phyloP scores from a whole-genome alignment of 2,888 invertebrate species.

The Junonia oenone region DNA sequence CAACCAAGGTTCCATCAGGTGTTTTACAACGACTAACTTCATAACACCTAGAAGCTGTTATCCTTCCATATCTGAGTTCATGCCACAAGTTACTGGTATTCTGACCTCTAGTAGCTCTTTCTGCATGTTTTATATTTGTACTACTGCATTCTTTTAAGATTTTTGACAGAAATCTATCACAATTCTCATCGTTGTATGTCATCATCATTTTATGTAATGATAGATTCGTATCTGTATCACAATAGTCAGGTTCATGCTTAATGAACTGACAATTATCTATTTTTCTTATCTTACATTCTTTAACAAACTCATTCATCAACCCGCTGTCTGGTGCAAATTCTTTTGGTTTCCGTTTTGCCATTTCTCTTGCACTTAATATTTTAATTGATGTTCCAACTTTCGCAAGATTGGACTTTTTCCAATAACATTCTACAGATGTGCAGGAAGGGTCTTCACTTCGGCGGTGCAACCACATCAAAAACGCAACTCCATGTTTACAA shows the following conservation, averaged over 20 bases:
- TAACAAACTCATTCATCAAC: background rate
- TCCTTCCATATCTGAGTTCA: background rate
- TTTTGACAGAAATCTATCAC: background rate
- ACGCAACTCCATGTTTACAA: too few relatives aligned
- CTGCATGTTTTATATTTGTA: too few relatives aligned
- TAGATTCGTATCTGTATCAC: too few relatives aligned
- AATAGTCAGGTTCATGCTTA: background rate
- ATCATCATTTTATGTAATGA: too few relatives aligned
- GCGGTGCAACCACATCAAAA: too few relatives aligned
- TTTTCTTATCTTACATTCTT: background rate
- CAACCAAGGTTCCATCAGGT: slow-evolving; percentile 16
- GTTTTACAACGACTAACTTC: slow-evolving; percentile 23
- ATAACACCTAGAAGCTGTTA: slow-evolving; percentile 24
- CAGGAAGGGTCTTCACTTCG: too few relatives aligned
- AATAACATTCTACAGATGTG: background rate
- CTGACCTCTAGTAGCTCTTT: too few relatives aligned
- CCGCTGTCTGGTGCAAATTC: background rate
- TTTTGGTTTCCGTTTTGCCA: background rate
- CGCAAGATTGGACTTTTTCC: background rate
- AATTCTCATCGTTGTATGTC: background rate
- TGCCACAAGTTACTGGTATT: background rate
- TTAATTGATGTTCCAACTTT: background rate
- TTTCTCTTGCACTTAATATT: background rate
- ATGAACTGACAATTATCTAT: background rate
- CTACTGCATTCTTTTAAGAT: background rate